Evolutionary conservation across 1,140 invertebrate genomes (phyloP).

Genomic region (Neodiprion fabricii): DNA sequence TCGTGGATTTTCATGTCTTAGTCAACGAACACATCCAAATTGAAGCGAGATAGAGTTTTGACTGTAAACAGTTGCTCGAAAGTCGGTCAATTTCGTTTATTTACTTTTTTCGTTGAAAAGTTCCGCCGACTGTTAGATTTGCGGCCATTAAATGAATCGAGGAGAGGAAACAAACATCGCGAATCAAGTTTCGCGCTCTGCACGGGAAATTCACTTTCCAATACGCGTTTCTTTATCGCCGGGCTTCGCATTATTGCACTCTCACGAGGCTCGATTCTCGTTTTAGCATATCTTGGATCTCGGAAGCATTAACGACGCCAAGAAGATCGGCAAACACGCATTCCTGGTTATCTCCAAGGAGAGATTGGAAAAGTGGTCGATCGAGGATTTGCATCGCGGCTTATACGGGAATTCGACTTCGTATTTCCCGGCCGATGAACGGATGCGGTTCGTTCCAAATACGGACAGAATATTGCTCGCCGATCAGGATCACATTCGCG

Average conservation of each 20-base stretch:
- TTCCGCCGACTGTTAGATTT: too few species aligned
- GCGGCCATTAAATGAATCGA: too few species aligned
- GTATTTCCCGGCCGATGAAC: constrained; percentile 14
- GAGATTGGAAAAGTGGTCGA: constrained; percentile 29
- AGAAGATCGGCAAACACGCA: constrained; percentile 29
- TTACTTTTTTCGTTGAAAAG: too few species aligned
- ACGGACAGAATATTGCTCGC: constrained; percentile 23
- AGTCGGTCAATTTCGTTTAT: too few species aligned
- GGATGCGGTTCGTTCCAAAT: constrained; percentile 29
- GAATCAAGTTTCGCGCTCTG: not conserved
- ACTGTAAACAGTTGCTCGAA: too few species aligned
- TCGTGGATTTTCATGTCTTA: too few species aligned
- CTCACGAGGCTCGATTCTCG: not conserved
- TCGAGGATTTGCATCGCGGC: constrained; percentile 21
- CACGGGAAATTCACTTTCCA: not conserved
- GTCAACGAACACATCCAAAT: too few species aligned
- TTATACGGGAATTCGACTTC: constrained; percentile 10
- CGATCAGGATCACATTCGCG: constrained; percentile 21
- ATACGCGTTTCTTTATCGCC: not conserved
- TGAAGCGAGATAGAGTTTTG: too few species aligned
- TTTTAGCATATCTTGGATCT: constrained; percentile 39
- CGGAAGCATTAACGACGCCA: constrained; percentile 29
- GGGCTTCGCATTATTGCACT: not conserved
- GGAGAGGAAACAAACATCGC: too few species aligned
- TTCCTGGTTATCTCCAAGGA: constrained; percentile 29